phyloP scores from a whole-genome alignment of 2,113 vertebrate genomes.

The Corydoras maculifer region DNA sequence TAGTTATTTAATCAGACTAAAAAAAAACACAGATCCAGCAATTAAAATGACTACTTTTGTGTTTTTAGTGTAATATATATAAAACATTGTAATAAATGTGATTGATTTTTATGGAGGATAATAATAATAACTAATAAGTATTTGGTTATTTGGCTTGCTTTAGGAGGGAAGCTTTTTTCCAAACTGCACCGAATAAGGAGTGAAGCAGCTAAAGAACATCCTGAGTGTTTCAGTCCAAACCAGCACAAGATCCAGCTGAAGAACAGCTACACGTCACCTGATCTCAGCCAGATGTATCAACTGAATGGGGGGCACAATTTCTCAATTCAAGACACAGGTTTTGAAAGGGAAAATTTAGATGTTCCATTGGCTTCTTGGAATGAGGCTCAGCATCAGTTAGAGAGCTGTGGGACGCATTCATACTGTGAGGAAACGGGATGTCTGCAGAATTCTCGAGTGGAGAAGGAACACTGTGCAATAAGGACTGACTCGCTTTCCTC shows the following conservation, averaged over 20 bases:
- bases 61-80: too few species aligned
- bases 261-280: slow-evolving; percentile 57
- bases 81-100: too few species aligned
- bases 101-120: too few species aligned
- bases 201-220: slow-evolving; percentile 60
- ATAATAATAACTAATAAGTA: too few species aligned
- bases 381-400: slow-evolving; percentile 58
- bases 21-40: too few species aligned
- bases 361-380: slow-evolving; percentile 54
- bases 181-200: slow-evolving; percentile 67
- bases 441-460: slow-evolving; percentile 58
- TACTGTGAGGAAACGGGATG: slow-evolving; percentile 70
- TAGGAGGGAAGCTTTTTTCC: slow-evolving; percentile 85
- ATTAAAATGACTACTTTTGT: too few species aligned
- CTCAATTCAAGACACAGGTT: background rate
- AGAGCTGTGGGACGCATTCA: slow-evolving; percentile 63
- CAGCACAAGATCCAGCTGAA: slow-evolving; percentile 58
- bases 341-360: slow-evolving; percentile 38
- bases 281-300: slow-evolving; percentile 53
- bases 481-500: slow-evolving; percentile 49
- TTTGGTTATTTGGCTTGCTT: too few species aligned
- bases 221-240: slow-evolving; percentile 52
- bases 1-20: background rate
- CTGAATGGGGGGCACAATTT: slow-evolving; percentile 27
- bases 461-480: slow-evolving; percentile 34